Conservation (phyloP, 2,888 invertebrate species). For the Torymus tubicola region DNA sequence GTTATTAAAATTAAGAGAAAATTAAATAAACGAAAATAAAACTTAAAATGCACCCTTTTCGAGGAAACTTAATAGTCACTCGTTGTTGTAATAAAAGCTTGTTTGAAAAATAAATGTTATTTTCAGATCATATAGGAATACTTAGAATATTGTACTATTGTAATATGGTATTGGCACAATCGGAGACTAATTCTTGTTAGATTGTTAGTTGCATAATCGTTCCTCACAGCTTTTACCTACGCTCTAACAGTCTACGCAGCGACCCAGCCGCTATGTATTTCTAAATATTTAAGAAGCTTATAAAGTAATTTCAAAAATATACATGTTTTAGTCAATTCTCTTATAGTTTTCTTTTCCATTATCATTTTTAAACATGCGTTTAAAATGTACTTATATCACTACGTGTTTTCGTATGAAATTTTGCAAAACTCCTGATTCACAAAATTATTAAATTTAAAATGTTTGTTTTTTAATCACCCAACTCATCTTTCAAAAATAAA, state of each 20-base stretch:
- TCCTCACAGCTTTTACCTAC: constrained; percentile 1
- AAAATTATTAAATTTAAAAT: no score
- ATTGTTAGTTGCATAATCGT: not conserved
- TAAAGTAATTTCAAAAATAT: constrained; percentile 13
- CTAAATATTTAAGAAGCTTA: constrained; percentile 20
- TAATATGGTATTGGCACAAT: constrained; percentile 33
- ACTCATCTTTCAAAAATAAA: no score
- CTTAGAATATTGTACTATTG: constrained; percentile 17
- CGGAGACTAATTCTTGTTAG: constrained; percentile 25
- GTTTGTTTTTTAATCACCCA: no score
- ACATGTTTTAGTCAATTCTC: constrained; percentile 8
- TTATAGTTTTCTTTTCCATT: not conserved
- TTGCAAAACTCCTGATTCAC: no score
- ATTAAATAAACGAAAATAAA: constrained; percentile 6
- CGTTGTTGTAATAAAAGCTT: not conserved
- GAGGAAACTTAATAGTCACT: not conserved
- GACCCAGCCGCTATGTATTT: constrained; percentile 39
- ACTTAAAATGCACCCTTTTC: constrained; percentile 27
- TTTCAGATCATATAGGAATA: constrained; percentile 23
- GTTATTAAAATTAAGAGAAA: no score
- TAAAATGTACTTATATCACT: not conserved
- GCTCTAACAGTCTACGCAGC: constrained; percentile 29
- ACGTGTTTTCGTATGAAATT: no score
- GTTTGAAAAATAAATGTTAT: not conserved
- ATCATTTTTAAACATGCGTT: not conserved